Base-by-base conservation (phyloP, 2,113 vertebrate genomes). In the Vombatus ursinus region DNA sequence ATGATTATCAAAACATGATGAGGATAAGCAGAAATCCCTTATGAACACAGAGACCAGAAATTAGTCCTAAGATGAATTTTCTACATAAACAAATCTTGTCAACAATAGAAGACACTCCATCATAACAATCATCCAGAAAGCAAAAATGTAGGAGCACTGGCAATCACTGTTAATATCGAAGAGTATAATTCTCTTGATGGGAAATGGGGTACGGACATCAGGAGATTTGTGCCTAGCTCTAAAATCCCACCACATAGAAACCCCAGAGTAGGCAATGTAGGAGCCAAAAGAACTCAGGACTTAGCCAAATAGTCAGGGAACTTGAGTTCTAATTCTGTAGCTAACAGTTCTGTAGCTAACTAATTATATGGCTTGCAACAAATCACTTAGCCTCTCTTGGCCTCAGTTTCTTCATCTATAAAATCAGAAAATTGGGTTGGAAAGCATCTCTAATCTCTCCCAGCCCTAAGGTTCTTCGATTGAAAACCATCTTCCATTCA, bases 201-300 rank as follows among this genome's bases (percentile, higher is more conserved):
- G 12, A 11, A 37, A 37, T 16, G 12, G 1, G 31, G 11, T 37
- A 37, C 19, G n/a, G 1, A 44, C 6, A 84, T 49, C 5, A 16
- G 48, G n/a, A 94, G 24, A 54, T 51, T 31, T 84, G 84, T 95
- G 91, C 24, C 16, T 96, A 4, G 84, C 89, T 94, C 54, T 50
- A 51, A 96, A 94, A 47, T 90, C 2, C 22, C 23, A 49, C 19
- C 51, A 51, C 92, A 77, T 9, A 23, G 48, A 92, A 92, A 89
- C 19, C 90, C 47, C 57, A 26, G 90, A 92, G 57, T 44, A 89
- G 61, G 52, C 31, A 90, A 0, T 1, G 49, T 51, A n/a, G 0
- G 57, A 50, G 28, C 52, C 95, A 53, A 51, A 9, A 93, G 92
- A n/a, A n/a, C 7, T 10, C 11, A 24, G 37, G 49, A 7, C 48